Evolutionary conservation across 2,797 vertebrate genomes (phyloP), one percentile per base, ranked within the genome.

Genomic region (Platalea minor): DNA sequence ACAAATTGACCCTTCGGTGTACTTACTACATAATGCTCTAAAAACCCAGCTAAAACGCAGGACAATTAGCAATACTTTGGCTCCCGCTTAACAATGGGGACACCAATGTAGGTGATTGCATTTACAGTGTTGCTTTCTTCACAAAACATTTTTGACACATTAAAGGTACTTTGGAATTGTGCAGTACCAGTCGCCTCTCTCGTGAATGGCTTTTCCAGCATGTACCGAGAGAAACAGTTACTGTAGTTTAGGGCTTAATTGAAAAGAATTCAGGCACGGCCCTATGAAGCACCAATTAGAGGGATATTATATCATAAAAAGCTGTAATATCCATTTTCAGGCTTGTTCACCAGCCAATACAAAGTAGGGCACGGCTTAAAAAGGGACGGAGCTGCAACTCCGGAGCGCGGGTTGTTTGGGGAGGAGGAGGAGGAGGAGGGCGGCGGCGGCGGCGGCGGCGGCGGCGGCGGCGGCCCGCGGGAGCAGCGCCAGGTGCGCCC

Each of bases 41-140:
- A 99, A 99, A 99, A 99, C 99, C 98, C 98, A 98, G 98, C 99
- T 99, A 99, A 98, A 99, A 99, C 98, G 98, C 97, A 98, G 98
- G 98, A 99, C 99, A 99, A 99, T 99, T 99, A 99, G 99, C 99
- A 98, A 99, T 99, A 98, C 98, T 98, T 99, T 99, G 98, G 98
- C 98, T 98, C 97, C 98, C 98, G 94, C 97, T 98, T 98, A 98
- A 99, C 98, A 99, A 99, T 99, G 98, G 98, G 98, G 98, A 98
- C 98, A 99, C 98, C 98, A 99, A 99, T 98, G 98, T 98, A 98
- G 98, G 98, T 99, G 99, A 99, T 99, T 99, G 99, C 99, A 98
- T 98, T 99, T 98, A 98, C 98, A 98, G 98, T 98, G 98, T 98
- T 98, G 99, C 99, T 99, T 99, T 99, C 96, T 98, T 98, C 98